These are phyloP conservation scores for Cheilosia pagana DNA, from an alignment of 2,888 invertebrate species.

Conservation along the genomic window DNA sequence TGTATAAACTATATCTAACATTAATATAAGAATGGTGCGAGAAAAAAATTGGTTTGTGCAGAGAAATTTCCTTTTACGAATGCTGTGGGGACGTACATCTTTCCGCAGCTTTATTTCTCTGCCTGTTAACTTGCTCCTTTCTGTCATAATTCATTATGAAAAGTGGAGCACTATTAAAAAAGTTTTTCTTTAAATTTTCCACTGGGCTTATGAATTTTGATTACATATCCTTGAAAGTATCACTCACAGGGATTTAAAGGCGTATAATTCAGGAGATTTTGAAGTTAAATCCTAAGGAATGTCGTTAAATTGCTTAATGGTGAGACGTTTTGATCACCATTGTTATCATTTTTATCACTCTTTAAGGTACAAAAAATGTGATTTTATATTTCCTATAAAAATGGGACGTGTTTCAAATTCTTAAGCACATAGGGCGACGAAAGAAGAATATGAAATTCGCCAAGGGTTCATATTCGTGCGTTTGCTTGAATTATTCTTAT, in stretches of 20 bases:
- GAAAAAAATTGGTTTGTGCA: conserved; percentile 65
- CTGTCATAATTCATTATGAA: conserved; percentile 72
- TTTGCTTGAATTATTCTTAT: too few relatives aligned
- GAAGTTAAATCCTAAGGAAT: conserved; percentile 41
- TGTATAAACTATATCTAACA: conserved; percentile 45
- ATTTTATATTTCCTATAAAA: conserved; percentile 35
- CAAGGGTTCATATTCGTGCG: conserved; percentile 18
- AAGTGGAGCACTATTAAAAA: conserved; percentile 71
- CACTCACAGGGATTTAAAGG: conserved; percentile 54
- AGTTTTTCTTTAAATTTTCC: conserved; percentile 66
- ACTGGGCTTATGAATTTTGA: conserved; percentile 70
- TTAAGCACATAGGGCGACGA: conserved; percentile 34
- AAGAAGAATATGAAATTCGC: conserved; percentile 45
- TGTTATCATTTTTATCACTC: conserved; percentile 31
- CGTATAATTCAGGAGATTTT: conserved; percentile 38
- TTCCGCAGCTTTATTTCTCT: conserved; percentile 63
- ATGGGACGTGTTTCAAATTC: conserved; percentile 48
- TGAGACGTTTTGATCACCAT: conserved; percentile 24
- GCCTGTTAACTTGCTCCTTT: conserved; percentile 66
- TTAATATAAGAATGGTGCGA: conserved; percentile 61
- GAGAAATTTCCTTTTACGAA: conserved; percentile 58
- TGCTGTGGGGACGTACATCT: conserved; percentile 65
- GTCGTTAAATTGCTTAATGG: conserved; percentile 40
- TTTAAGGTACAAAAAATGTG: conserved; percentile 30
- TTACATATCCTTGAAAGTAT: conserved; percentile 65